Conservation (phyloP, 1,140 invertebrate species). For the Saxidomus purpurata region DNA sequence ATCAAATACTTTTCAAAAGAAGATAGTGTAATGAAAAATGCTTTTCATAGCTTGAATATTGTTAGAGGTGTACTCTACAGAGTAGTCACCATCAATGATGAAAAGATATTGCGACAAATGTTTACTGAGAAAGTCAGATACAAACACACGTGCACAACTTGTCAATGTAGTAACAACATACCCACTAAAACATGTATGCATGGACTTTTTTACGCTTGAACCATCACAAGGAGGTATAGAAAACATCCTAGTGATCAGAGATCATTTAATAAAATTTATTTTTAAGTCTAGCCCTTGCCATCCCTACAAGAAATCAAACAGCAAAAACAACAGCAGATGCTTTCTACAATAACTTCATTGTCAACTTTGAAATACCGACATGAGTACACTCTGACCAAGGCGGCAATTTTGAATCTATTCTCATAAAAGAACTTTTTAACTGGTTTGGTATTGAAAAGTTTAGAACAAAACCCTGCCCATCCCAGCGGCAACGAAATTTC, state of each 20-base stretch:
- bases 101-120: background rate
- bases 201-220: slow-evolving; percentile 47
- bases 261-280: slow-evolving; percentile 65
- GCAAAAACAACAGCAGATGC: slow-evolving; percentile 60
- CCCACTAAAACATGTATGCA: slow-evolving; percentile 35
- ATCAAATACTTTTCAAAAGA: too few relatives aligned
- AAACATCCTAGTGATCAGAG: too few relatives aligned
- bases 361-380: slow-evolving; percentile 51
- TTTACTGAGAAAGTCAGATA: slow-evolving; percentile 52
- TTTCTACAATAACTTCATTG: slow-evolving; percentile 54
- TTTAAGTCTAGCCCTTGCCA: slow-evolving; percentile 57
- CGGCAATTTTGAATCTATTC: slow-evolving; percentile 55
- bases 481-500: slow-evolving; percentile 25
- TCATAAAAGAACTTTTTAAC: slow-evolving; percentile 56
- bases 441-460: slow-evolving; percentile 37
- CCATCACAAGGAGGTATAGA: slow-evolving; percentile 5
- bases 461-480: slow-evolving; percentile 34
- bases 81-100: too few relatives aligned
- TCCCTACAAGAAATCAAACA: slow-evolving; percentile 62
- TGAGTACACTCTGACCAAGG: slow-evolving; percentile 53
- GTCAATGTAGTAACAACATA: slow-evolving; percentile 45
- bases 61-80: too few relatives aligned
- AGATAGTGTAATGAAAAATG: too few relatives aligned
- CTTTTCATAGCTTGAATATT: too few relatives aligned
- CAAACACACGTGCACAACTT: background rate